Base-by-base conservation (phyloP, 2,888 invertebrate genomes). In the Calephelis perditalis region DNA sequence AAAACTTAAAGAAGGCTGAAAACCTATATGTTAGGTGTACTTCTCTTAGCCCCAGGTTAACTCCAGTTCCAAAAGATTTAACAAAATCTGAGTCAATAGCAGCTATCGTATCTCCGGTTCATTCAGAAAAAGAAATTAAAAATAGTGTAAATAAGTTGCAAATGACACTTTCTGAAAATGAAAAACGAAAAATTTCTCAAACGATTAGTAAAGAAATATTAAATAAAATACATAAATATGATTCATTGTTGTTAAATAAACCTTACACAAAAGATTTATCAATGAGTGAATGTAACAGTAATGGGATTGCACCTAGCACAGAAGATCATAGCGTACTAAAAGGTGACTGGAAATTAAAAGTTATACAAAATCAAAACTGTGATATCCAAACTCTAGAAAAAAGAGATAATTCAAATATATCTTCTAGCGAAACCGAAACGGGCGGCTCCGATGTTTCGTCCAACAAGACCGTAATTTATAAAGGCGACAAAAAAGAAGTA, bases 131-230 rank as follows among this genome's bases (percentile, higher is more conserved):
- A 69, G 91, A 90, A 65, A 68, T 86, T 58, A 91, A 89, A 75
- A 88, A 88, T 70, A 86, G 87, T 67, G 84, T 84, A 0, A 88
- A 90, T 64, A 85, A 89, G 81, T 86, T 89, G 65, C 89, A 89
- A 77, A 89, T 89, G 87, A 73, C 79, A 58, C 75, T 91, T 0
- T 92, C 93, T 52, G 96, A 96, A 84, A 91, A 88, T 44, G 95
- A 96, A 70, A 96, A 96, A 73, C 93, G 93, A 72, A 91, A 92
- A 68, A 86, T 96, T 59, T 96, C 95, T 0, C 92, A 94, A 80
- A 93, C 93, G 3, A 83, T 96, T 6, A 94, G 96, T 68, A 93
- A 93, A 74, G 95, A 96, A 81, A 92, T 95, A 37, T 82, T 95
- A 66, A 93, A 93, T 68, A 93, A 93, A 73, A 91, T 94, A 11